Base-by-base conservation (phyloP, 2,113 vertebrate genomes). In the Trichomycterus rosablanca region DNA sequence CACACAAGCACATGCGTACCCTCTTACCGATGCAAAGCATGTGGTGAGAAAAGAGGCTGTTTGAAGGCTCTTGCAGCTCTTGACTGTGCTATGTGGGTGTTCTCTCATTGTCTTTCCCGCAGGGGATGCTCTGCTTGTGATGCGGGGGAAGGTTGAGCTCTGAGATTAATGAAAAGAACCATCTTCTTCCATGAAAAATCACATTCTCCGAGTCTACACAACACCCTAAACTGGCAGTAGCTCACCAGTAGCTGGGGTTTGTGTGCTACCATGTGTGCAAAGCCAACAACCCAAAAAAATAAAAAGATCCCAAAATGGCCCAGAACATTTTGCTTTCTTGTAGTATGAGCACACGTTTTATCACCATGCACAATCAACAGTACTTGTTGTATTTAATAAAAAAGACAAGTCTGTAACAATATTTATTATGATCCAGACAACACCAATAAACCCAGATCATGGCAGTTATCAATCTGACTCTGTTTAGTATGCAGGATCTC, bases 121-220 rank as follows among this genome's bases (percentile, higher is more conserved):
- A 51, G 81, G 83, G 81, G 79, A 79, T 71, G 75, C 78, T 82
- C 72, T 67, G 61, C 61, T 78, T 82, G 79, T 81, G 81, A 79
- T 83, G 80, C 74, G 76, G 81, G 79, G 82, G 85, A 77, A 82
- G 78, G 72, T 81, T 84, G 73, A 71, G 72, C 73, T 81, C 66
- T 16, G 54, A 79, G 85, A 86, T 85, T 86, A 86, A 84, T 88
- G 80, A 85, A 86, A 82, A 85, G 81, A 79, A 82, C 72, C 77
- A 75, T 86, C 81, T 83, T 81, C 71, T 76, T 81, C 78, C 80
- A 79, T 77, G 82, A 85, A 81, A 81, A 78, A 81, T 77, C 74
- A 75, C 74, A 74, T 81, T 83, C 83, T 83, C 76, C 81, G 77
- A 80, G 81, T 81, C 76, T 83, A 80, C 80, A 83, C 82, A 85